Conservation (phyloP, 2,797 vertebrate genomes). For the Margarornis squamiger region DNA sequence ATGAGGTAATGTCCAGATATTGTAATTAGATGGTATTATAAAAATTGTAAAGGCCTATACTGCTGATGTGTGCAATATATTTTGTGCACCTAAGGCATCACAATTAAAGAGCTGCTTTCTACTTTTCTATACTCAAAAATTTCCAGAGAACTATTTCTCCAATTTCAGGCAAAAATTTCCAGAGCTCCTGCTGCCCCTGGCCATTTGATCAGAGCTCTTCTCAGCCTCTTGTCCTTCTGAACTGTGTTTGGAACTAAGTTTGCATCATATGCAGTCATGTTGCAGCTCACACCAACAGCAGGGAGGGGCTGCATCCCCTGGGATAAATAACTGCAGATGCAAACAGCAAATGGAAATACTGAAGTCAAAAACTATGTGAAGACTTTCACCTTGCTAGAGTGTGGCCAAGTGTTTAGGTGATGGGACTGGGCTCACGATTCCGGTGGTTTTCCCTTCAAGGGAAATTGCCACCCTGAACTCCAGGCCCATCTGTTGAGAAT, state of each 20-base stretch:
- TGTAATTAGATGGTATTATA: too few species aligned
- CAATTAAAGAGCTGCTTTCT: too few species aligned
- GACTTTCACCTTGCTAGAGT: neutral
- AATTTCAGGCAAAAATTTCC: neutral
- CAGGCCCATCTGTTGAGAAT: neutral
- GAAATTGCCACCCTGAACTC: neutral
- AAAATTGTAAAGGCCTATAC: too few species aligned
- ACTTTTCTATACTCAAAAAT: too few species aligned
- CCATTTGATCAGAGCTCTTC: neutral
- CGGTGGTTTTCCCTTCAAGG: neutral
- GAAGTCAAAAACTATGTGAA: neutral
- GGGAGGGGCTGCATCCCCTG: neutral
- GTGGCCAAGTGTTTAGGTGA: neutral
- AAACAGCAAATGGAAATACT: neutral
- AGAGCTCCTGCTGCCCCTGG: neutral
- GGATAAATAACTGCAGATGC: fast-evolving
- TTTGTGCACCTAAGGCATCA: too few species aligned
- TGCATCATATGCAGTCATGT: fast-evolving
- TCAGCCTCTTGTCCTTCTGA: neutral
- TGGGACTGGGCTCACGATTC: neutral
- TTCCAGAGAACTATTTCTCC: too few species aligned
- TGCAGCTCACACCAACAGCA: neutral
- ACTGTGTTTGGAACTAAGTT: neutral
- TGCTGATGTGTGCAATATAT: too few species aligned
- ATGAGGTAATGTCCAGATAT: too few species aligned